Evolutionary conservation across 1,140 invertebrate genomes (phyloP).

Genomic region (Drosophila auraria): DNA sequence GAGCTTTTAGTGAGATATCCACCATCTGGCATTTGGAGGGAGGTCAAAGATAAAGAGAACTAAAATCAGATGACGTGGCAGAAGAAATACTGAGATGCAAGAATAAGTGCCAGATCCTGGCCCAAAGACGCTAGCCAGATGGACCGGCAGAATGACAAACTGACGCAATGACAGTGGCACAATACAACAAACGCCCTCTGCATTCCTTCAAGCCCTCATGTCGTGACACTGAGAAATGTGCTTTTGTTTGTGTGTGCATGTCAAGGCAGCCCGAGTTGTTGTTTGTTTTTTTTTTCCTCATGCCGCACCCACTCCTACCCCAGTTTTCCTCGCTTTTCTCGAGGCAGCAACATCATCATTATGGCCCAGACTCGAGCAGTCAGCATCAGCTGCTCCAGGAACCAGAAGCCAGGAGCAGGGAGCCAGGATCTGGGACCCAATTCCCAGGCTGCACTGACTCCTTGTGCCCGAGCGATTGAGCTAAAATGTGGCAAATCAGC

Average conservation of each 20-base stretch:
- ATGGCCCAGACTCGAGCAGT: constrained; percentile 23
- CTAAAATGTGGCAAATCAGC: constrained; percentile 49
- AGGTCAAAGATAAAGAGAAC: constrained; percentile 34
- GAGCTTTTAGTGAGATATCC: background rate
- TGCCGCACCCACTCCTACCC: background rate
- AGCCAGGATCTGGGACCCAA: constrained; percentile 20
- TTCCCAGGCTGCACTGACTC: constrained; percentile 10
- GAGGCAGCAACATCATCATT: constrained; percentile 61
- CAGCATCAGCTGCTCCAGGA: constrained; percentile 26
- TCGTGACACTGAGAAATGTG: constrained; percentile 51
- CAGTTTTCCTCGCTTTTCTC: constrained; percentile 3
- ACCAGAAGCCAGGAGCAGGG: constrained; percentile 3
- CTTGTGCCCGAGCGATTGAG: constrained; percentile 34
- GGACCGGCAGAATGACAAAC: constrained; percentile 17
- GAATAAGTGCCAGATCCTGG: constrained; percentile 14
- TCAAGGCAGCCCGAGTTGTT: constrained; percentile 21
- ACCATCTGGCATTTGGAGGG: constrained; percentile 18
- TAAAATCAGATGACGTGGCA: constrained; percentile 42
- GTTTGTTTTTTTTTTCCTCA: background rate
- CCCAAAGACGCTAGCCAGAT: constrained; percentile 19
- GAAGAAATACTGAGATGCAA: constrained; percentile 24
- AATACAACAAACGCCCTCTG: constrained; percentile 37
- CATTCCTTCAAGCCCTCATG: constrained; percentile 39
- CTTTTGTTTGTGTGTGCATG: constrained; percentile 28
- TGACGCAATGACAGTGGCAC: constrained; percentile 36